Conservation (phyloP, 2,113 vertebrate species). For the Zapus hudsonius region DNA sequence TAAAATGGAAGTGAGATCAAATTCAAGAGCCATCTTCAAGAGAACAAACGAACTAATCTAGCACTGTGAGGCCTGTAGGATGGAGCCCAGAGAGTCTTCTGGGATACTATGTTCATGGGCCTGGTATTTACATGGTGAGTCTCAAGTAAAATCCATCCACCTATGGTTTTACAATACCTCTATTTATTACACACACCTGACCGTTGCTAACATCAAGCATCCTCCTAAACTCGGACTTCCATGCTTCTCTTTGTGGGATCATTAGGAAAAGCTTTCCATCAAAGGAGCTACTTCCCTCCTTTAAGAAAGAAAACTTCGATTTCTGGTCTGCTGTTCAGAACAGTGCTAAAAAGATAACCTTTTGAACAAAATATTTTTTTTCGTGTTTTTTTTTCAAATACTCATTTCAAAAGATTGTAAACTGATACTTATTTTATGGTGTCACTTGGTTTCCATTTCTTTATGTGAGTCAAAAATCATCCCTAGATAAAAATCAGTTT, state of each 20-base stretch:
- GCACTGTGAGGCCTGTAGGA: neutral
- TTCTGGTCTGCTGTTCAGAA: slow-evolving; percentile 15
- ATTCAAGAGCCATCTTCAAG: neutral
- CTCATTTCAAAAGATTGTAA: slow-evolving; percentile 52
- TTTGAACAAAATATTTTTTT: slow-evolving; percentile 54
- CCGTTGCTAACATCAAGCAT: neutral
- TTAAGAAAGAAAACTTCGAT: neutral
- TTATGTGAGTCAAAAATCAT: slow-evolving; percentile 59
- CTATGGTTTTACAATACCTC: neutral
- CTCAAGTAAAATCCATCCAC: neutral
- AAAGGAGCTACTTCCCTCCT: neutral
- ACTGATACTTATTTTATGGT: slow-evolving; percentile 9
- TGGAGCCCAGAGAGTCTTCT: accelerated
- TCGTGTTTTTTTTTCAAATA: slow-evolving; percentile 25
- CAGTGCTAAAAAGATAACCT: slow-evolving; percentile 27
- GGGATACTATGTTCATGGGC: neutral
- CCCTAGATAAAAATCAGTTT: slow-evolving; percentile 61
- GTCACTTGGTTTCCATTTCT: slow-evolving; percentile 44
- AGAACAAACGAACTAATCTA: neutral
- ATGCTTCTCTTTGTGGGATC: neutral
- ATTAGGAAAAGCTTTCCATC: neutral
- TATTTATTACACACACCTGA: neutral
- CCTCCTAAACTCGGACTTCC: neutral
- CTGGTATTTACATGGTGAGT: neutral
- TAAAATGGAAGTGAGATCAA: neutral